Base-by-base conservation (phyloP, 1,140 invertebrate species). In the Lepidurus couesii region DNA sequence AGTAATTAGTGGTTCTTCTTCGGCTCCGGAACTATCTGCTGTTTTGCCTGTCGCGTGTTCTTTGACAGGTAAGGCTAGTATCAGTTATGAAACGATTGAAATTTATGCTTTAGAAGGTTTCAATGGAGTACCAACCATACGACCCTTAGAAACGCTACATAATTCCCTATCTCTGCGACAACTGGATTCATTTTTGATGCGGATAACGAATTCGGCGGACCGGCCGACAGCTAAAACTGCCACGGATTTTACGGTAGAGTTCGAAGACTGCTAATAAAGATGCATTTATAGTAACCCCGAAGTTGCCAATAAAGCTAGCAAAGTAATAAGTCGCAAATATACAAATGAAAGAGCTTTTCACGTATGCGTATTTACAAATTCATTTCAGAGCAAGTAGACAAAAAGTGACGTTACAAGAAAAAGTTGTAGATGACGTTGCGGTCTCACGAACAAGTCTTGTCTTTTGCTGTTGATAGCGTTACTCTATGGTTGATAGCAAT, bases 121-220 rank as follows among this genome's bases (percentile, higher is more conserved):
- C 84, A 92, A 92, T 42, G 92, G 95, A 81, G 95, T 98, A 74
- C 96, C 96, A 47, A 91, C 94, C 1, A 96, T 98, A 81, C 89
- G 95, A 75, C 95, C 96, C 1, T 84, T 98, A 83, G 96, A 98
- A 86, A 98, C 97, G 4, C 86, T 98, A 44, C 96, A 98, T 86
- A 98, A 98, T 86, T 94, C 95, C 43, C 86, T 98, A 79, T 98
- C 95, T 42, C 87, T 98, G 80, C 90, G 91, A 47, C 94, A 98
- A 84, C 85, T 98, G 81, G 95, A 97, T 84, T 86, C 86, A 6
- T 98, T 97, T 84, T 85, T 98, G 81, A 92, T 94, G 81, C 89
- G 90, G 81, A 93, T 95, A 88, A 94, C 92, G 0, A 87, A 88
- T 42, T 88, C 81, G 10, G 77, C 82, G 16, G 82, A 81, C 47